A percentile compares a stretch with the other conserved stretches of the same genome.
phyloP scores from a whole-genome alignment of 2,888 invertebrate genomes.

The Leucoptera coffeella region DNA sequence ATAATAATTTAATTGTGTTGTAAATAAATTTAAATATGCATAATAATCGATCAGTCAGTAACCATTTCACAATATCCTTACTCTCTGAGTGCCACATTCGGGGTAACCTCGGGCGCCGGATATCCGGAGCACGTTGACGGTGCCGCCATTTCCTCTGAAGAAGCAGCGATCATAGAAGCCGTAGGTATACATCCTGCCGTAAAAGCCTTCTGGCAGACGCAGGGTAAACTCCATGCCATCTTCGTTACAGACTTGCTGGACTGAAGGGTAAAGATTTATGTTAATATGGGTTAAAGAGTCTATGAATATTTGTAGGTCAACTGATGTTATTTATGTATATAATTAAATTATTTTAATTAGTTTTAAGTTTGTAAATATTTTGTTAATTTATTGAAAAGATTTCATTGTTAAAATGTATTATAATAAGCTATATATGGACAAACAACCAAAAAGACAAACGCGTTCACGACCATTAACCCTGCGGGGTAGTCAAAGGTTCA shows the following conservation, averaged over 20 bases:
- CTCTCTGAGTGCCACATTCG: slow-evolving; percentile 85
- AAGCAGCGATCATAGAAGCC: slow-evolving; percentile 88
- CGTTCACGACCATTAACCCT: too few relatives aligned
- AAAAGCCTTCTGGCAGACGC: slow-evolving; percentile 81
- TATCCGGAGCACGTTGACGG: slow-evolving; percentile 74
- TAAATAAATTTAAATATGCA: too few relatives aligned
- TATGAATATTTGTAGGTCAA: neutral
- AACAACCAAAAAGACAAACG: too few relatives aligned
- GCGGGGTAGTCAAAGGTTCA: too few relatives aligned
- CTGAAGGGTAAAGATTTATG: slow-evolving; percentile 30
- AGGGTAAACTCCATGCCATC: slow-evolving; percentile 93
- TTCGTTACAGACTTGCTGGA: slow-evolving; percentile 86
- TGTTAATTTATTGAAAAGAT: neutral
- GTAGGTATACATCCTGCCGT: slow-evolving; percentile 86
- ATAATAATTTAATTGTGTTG: too few relatives aligned
- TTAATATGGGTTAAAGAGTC: slow-evolving; percentile 2
- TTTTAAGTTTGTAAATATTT: neutral
- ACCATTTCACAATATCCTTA: too few relatives aligned
- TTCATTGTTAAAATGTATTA: too few relatives aligned
- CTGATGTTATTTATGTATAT: neutral
- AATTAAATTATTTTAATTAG: neutral
- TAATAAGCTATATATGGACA: too few relatives aligned
- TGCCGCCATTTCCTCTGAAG: slow-evolving; percentile 85
- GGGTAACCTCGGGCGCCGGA: slow-evolving; percentile 90
- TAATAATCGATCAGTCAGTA: too few relatives aligned